phyloP scores from a whole-genome alignment of 2,888 invertebrate genomes.

The Lordiphosa andalusiaca region DNA sequence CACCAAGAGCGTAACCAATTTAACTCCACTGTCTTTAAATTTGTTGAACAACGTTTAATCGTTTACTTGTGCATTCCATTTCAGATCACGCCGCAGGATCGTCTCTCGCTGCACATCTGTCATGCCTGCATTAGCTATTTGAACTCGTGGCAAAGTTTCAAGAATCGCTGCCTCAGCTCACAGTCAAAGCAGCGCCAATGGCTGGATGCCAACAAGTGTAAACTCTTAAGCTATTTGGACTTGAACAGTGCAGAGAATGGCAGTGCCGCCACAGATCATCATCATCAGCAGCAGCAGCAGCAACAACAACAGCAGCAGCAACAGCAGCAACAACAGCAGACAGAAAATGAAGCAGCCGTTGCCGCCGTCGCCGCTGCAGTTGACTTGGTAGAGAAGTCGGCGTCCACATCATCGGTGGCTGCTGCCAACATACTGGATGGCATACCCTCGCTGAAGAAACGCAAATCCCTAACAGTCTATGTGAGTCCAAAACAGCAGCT shows the following conservation, averaged over 20 bases:
- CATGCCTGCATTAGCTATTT: conserved; percentile 80
- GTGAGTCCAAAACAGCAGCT: conserved; percentile 75
- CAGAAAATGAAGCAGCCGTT: conserved; percentile 8
- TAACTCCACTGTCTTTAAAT: neutral
- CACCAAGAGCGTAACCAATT: no score
- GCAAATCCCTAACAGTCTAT: conserved; percentile 79
- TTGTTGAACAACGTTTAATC: neutral
- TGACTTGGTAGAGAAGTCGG: conserved; percentile 8
- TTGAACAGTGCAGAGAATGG: conserved; percentile 62
- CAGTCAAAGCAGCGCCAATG: conserved; percentile 79
- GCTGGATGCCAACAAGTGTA: conserved; percentile 68
- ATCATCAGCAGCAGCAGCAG: conserved; percentile 24
- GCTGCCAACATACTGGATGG: conserved; percentile 76
- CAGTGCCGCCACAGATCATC: conserved; percentile 20
- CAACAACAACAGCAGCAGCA: conserved; percentile 24
- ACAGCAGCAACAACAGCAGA: conserved; percentile 15
- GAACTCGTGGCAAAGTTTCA: conserved; percentile 81
- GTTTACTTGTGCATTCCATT: conserved; percentile 18
- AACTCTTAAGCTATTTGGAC: conserved; percentile 55
- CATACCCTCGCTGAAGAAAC: conserved; percentile 78
- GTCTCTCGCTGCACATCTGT: conserved; percentile 78
- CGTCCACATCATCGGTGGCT: conserved; percentile 30
- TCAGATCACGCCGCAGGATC: conserved; percentile 77
- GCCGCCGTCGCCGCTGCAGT: conserved; percentile 1
- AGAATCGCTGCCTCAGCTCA: conserved; percentile 79